These are phyloP conservation scores for Sturnus vulgaris DNA, from an alignment of 2,113 vertebrate genomes.

Conservation along the genomic window DNA sequence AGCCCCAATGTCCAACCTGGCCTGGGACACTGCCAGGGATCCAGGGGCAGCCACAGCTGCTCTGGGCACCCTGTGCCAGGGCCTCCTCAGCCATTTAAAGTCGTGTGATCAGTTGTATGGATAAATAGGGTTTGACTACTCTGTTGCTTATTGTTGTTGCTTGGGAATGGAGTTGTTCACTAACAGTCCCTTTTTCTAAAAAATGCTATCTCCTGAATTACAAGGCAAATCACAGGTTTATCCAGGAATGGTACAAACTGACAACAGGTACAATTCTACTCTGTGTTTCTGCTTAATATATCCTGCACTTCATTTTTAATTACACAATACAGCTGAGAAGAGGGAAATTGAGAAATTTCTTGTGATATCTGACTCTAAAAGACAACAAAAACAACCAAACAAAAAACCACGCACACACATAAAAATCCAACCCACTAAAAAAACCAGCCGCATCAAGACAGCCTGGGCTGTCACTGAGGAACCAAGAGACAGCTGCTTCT, in stretches of 20 bases:
- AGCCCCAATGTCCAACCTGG: not conserved
- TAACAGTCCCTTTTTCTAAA: not conserved
- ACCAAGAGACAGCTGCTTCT: not conserved
- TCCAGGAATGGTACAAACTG: not conserved
- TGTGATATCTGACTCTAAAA: not conserved
- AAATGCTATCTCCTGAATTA: not conserved
- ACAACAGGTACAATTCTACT: not conserved
- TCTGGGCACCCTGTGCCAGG: not conserved
- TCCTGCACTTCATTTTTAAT: not conserved
- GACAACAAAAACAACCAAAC: not conserved
- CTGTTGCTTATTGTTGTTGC: not conserved
- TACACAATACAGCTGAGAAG: not conserved
- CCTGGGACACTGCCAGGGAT: not conserved
- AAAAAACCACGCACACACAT: not conserved
- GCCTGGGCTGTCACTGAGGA: not conserved
- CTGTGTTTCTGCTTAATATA: not conserved
- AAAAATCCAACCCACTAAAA: not conserved
- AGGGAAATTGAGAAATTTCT: not conserved
- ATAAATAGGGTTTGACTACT: not conserved
- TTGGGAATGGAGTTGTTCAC: not conserved
- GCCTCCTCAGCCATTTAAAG: not conserved
- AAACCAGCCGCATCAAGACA: not conserved
- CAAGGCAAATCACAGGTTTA: not conserved
- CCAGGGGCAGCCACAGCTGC: not conserved
- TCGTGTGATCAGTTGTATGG: fast-evolving